Evolutionary conservation across 2,888 invertebrate genomes (phyloP).

Genomic region (Agonopterix alstromeriana): DNA sequence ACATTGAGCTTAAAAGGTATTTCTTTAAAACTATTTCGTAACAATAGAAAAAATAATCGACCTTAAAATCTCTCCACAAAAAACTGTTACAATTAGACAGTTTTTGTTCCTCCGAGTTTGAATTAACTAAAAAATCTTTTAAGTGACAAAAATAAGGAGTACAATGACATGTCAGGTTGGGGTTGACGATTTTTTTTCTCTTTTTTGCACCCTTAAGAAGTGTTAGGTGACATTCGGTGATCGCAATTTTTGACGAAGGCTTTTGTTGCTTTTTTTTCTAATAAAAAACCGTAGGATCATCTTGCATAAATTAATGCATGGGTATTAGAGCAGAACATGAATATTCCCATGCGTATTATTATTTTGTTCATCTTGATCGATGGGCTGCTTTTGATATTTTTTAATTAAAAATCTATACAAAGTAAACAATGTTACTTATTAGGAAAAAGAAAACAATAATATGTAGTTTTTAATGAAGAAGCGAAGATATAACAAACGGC

Average conservation of each 20-base stretch:
- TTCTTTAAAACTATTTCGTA: slow-evolving; percentile 21
- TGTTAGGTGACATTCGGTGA: slow-evolving; percentile 62
- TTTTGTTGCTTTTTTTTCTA: slow-evolving; percentile 48
- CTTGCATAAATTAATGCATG: slow-evolving; percentile 72
- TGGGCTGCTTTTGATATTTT: not conserved
- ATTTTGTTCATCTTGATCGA: slow-evolving; percentile 16
- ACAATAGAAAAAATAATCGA: slow-evolving; percentile 66
- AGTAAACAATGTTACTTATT: too few species aligned
- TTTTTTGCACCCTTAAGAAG: slow-evolving; percentile 45
- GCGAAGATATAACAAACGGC: too few species aligned
- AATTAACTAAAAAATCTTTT: slow-evolving; percentile 53
- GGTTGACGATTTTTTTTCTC: slow-evolving; percentile 49
- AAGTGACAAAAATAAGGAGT: slow-evolving; percentile 67
- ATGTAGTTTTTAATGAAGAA: too few species aligned
- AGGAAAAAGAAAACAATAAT: too few species aligned
- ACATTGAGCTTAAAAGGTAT: not conserved
- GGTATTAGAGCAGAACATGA: slow-evolving; percentile 52
- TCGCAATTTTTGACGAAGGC: slow-evolving; percentile 67
- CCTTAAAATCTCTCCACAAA: slow-evolving; percentile 63
- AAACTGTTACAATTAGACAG: slow-evolving; percentile 73
- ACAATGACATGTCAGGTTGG: slow-evolving; percentile 72
- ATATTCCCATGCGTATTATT: slow-evolving; percentile 69
- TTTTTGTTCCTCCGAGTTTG: slow-evolving; percentile 62
- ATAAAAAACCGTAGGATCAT: slow-evolving; percentile 46
- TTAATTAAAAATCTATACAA: not conserved